Percentiles rank a stretch among this genome's conserved stretches.
Conservation (phyloP, 2,888 invertebrate genomes). For the Papilio protenor region DNA sequence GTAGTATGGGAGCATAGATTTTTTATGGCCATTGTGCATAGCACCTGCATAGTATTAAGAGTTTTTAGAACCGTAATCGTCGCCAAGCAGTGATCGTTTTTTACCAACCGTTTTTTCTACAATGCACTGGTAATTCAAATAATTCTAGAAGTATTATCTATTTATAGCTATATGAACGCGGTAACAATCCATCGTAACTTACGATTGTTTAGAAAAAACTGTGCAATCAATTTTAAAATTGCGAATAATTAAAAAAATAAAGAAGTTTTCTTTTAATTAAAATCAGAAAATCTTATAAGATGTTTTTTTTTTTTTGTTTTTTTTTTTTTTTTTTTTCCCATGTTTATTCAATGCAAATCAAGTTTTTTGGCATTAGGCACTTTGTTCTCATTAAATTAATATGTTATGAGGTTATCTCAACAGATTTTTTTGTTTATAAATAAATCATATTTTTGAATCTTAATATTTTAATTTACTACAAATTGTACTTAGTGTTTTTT, state of each 20-base stretch:
- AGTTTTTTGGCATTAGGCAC: neutral
- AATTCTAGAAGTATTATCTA: neutral
- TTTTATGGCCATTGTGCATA: neutral
- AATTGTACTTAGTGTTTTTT: neutral
- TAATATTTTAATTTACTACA: neutral
- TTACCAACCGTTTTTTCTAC: no score
- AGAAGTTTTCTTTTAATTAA: no score
- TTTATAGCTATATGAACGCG: neutral
- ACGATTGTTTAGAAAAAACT: constrained; percentile 3
- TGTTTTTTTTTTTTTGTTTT: no score
- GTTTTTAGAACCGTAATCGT: no score
- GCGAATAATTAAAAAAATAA: no score
- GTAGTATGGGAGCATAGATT: neutral
- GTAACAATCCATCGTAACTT: neutral
- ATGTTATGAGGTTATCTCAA: neutral
- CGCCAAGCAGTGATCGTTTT: no score
- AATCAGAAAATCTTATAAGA: no score
- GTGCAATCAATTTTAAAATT: no score
- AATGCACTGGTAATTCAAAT: neutral
- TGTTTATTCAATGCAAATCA: neutral
- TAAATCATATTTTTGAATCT: neutral
- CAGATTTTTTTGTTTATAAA: neutral
- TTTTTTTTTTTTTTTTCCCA: no score
- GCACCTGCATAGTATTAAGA: neutral
- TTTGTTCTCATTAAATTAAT: neutral